Base-by-base conservation (phyloP, 1,140 invertebrate species). In the Trypoxylus dichotomus region DNA sequence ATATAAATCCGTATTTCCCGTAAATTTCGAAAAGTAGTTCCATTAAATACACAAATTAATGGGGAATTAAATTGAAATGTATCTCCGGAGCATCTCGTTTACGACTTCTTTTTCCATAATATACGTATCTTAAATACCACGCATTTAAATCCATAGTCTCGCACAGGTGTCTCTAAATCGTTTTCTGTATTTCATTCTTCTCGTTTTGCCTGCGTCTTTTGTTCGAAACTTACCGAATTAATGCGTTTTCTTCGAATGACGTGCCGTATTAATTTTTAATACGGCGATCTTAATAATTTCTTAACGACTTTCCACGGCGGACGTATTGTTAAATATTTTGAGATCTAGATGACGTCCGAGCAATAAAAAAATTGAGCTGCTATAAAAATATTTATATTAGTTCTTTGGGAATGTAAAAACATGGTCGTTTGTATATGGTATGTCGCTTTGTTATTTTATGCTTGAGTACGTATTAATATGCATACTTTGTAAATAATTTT, bases 241-340 rank as follows among this genome's bases (percentile, higher is more conserved):
- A 25, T 68, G 60, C 24, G n/a, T 29, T 68, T 68, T 68, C 60
- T 24, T 13, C 60, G 60, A 68, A 68, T 68, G 24, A 27, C 60
- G 60, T 68, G n/a, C 21, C 60, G 60, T 68, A 68, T 68, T 68
- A 68, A 68, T 68, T 68, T 68, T 68, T 68, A 68, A 68, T 68
- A 27, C 60, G n/a, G 8, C 21, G 60, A 3, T 29, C 60, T 29
- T 25, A 19, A 68, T 68, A 68, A 68, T 68, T 68, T 6, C 24
- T 25, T 68, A 68, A 68, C 60, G 60, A 68, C 60, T 68, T 25
- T 68, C 3, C 6, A 29, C 60, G 60, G 8, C 24, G 60, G 60
- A 68, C 60, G 60, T 21, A 68, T 68, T 68, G 60, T 68, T 68
- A 68, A 68, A 68, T 68, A 68, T 68, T 68, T 68, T 68, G 60